Percentiles rank a stretch among this genome's conserved stretches.
phyloP scores from a whole-genome alignment of 2,888 invertebrate species.

The Sericinus montela region DNA sequence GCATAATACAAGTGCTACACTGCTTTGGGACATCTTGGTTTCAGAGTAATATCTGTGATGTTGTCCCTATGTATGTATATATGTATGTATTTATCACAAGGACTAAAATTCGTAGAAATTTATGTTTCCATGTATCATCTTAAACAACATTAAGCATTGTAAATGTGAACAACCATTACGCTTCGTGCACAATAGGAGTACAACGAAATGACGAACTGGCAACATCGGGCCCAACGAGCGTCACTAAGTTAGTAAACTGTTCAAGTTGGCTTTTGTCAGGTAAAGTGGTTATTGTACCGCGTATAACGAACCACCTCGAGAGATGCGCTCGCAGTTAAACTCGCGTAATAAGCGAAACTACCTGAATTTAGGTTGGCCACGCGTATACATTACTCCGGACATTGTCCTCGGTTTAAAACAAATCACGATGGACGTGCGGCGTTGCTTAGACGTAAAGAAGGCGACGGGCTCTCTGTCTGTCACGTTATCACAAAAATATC shows the following conservation, averaged over 20 bases:
- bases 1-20: no score
- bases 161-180: background rate
- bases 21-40: no score
- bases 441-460: no score
- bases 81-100: no score
- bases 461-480: no score
- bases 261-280: slow-evolving; percentile 21
- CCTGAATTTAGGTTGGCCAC: slow-evolving; percentile 2
- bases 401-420: background rate
- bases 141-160: no score
- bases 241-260: slow-evolving; percentile 18
- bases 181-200: slow-evolving; percentile 2
- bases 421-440: background rate
- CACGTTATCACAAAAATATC: no score
- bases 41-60: no score
- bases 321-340: slow-evolving; percentile 16
- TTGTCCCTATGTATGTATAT: no score
- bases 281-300: slow-evolving; percentile 17
- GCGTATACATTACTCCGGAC: background rate
- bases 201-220: slow-evolving; percentile 11
- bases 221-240: slow-evolving; percentile 12
- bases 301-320: slow-evolving; percentile 17
- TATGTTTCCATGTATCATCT: no score
- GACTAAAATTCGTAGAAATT: no score
- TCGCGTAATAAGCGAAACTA: slow-evolving; percentile 25